Percentiles rank a stretch among this genome's conserved stretches.
Conservation (phyloP, 1,140 invertebrate species). For the Sitophilus oryzae region DNA sequence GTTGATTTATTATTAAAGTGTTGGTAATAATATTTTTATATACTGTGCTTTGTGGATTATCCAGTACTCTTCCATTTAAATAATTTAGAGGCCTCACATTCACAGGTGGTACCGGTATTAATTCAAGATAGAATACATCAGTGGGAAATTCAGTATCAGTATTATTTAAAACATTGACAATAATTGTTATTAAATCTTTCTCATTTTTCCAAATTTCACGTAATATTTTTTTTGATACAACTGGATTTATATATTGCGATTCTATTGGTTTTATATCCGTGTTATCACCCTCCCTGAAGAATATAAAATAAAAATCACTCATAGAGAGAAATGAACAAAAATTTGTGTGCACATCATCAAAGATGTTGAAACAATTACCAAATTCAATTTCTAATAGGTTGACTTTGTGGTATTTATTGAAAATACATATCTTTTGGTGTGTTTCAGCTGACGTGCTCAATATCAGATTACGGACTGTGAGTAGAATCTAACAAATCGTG, state of each 20-base stretch:
- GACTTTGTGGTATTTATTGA: no score
- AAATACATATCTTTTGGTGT: no score
- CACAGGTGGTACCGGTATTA: conserved; percentile 77
- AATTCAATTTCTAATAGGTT: no score
- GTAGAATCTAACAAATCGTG: no score
- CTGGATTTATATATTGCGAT: conserved; percentile 36
- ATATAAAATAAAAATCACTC: not conserved
- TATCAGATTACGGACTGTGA: no score
- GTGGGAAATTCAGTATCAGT: conserved; percentile 58
- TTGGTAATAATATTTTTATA: conserved; percentile 65
- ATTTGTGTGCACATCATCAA: no score
- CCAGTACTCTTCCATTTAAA: conserved; percentile 63
- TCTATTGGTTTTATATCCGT: conserved; percentile 15
- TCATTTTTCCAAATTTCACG: conserved; percentile 73
- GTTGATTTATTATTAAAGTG: conserved; percentile 55
- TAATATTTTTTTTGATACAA: conserved; percentile 56
- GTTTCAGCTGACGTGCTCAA: no score
- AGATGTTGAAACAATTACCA: no score
- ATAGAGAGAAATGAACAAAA: conserved; percentile 5
- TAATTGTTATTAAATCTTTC: conserved; percentile 57
- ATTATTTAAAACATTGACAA: conserved; percentile 67
- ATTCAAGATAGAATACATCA: conserved; percentile 84
- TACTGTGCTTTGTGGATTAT: conserved; percentile 74
- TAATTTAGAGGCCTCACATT: conserved; percentile 76
- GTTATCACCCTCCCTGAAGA: not conserved